phyloP scores from a whole-genome alignment of 2,113 vertebrate species.

The Illadopsis cleaveri region DNA sequence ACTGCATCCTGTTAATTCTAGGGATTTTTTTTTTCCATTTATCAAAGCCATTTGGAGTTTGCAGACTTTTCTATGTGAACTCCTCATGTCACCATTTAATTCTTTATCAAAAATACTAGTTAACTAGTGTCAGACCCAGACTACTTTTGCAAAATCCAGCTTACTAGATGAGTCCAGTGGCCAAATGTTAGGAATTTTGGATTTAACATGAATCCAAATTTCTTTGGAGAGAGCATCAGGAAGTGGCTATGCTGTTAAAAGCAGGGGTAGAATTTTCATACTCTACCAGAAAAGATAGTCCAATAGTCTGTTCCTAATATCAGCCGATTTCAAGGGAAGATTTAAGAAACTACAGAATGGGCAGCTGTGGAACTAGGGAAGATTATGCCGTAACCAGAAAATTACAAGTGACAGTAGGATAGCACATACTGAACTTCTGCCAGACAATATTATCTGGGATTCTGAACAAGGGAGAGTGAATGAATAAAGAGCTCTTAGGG shows the following conservation, averaged over 20 bases:
- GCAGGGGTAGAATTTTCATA: background rate
- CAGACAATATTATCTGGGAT: slow-evolving; percentile 33
- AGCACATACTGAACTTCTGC: slow-evolving; percentile 34
- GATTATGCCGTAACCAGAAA: slow-evolving; percentile 43
- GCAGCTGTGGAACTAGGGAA: background rate
- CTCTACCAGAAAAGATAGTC: background rate
- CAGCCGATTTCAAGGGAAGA: background rate
- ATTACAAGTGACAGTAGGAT: slow-evolving; percentile 41
- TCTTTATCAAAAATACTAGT: background rate
- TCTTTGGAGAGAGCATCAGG: background rate
- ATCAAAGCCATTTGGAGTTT: background rate
- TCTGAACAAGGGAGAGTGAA: background rate
- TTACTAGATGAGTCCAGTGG: background rate
- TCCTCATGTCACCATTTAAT: background rate
- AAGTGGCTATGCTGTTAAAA: background rate
- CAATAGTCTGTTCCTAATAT: background rate
- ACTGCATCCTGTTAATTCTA: background rate
- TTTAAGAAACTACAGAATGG: background rate
- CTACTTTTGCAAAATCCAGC: background rate
- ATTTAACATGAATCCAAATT: background rate
- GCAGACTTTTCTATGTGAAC: background rate
- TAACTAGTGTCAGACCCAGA: background rate
- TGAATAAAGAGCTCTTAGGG: slow-evolving; percentile 17
- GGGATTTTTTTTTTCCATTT: background rate
- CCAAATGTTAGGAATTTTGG: background rate